Conservation (phyloP, 2,797 vertebrate species). For the Meda fulgida region DNA sequence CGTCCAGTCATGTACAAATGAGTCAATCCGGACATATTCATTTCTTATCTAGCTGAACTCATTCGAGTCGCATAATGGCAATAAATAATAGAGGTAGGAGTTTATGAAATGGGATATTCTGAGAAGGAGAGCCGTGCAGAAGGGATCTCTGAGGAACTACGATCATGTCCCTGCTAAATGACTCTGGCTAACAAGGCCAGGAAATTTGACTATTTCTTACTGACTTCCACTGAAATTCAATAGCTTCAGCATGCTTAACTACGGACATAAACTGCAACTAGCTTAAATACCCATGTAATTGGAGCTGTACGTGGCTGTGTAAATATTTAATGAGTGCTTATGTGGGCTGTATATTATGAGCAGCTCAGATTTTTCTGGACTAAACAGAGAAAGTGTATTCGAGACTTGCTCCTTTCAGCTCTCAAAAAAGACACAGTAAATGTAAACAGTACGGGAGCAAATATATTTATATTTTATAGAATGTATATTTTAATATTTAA, state of each 20-base stretch:
- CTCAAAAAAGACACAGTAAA: not conserved
- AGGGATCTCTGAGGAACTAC: conserved; percentile 45
- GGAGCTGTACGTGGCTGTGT: not conserved
- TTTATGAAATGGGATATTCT: conserved; percentile 41
- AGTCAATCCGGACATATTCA: conserved; percentile 71
- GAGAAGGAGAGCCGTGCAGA: not conserved
- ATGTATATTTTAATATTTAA: not conserved
- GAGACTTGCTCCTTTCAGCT: not conserved
- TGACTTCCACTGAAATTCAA: conserved; percentile 6
- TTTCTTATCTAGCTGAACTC: conserved; percentile 72
- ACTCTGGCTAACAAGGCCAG: not conserved
- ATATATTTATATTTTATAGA: not conserved
- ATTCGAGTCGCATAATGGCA: conserved; percentile 34
- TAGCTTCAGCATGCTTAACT: conserved; percentile 8
- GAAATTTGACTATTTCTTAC: conserved; percentile 1
- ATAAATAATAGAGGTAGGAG: conserved; percentile 45
- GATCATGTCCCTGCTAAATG: conserved; percentile 20
- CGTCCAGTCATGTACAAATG: conserved; percentile 76
- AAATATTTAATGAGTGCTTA: conserved; percentile 18
- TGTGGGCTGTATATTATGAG: not conserved
- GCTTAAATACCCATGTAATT: conserved; percentile 36
- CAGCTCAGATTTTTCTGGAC: not conserved
- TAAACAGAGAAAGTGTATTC: not conserved
- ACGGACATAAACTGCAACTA: conserved; percentile 1
- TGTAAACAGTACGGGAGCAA: not conserved